A percentile compares a stretch with the other conserved stretches of the same genome.
These are phyloP conservation scores for Homalodisca vitripennis DNA, from an alignment of 1,140 invertebrate genomes.

Conservation along the genomic window DNA sequence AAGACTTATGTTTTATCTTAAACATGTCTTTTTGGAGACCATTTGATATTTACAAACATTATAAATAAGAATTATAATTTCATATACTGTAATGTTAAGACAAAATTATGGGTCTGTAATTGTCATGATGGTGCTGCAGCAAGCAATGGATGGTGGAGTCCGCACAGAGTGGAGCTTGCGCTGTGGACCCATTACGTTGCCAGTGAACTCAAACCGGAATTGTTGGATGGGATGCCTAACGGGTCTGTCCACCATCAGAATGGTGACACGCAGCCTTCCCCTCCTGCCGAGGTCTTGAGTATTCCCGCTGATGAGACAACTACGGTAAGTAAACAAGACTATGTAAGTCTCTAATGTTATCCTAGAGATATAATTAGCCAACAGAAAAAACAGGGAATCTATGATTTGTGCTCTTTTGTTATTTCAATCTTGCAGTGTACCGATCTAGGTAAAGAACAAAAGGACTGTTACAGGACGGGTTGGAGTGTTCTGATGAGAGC, in stretches of 20 bases:
- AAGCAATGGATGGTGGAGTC: slow-evolving; percentile 65
- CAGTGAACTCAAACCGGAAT: slow-evolving; percentile 76
- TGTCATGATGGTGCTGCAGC: slow-evolving; percentile 50
- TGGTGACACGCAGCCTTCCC: slow-evolving; percentile 26
- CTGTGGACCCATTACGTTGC: slow-evolving; percentile 89
- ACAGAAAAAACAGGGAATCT: too few species aligned
- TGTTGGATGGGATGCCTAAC: slow-evolving; percentile 73
- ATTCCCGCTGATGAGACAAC: slow-evolving; percentile 25
- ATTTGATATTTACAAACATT: too few species aligned
- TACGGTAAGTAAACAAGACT: slow-evolving; percentile 31
- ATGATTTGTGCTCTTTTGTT: not conserved
- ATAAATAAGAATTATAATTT: too few species aligned
- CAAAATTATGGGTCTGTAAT: not conserved
- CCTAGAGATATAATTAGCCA: not conserved
- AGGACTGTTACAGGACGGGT: slow-evolving; percentile 30
- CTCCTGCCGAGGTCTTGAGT: too few species aligned
- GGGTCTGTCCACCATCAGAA: slow-evolving; percentile 38
- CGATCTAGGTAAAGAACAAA: not conserved
- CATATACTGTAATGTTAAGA: not conserved
- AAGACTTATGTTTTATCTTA: too few species aligned
- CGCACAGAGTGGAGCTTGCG: slow-evolving; percentile 85
- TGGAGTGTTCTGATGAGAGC: slow-evolving; percentile 33
- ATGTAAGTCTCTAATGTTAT: too few species aligned
- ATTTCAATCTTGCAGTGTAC: not conserved
- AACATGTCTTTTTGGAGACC: too few species aligned